Evolutionary conservation across 2,888 invertebrate genomes (phyloP), one percentile per base, ranked within the genome.

Genomic region (Cantharis nigra): DNA sequence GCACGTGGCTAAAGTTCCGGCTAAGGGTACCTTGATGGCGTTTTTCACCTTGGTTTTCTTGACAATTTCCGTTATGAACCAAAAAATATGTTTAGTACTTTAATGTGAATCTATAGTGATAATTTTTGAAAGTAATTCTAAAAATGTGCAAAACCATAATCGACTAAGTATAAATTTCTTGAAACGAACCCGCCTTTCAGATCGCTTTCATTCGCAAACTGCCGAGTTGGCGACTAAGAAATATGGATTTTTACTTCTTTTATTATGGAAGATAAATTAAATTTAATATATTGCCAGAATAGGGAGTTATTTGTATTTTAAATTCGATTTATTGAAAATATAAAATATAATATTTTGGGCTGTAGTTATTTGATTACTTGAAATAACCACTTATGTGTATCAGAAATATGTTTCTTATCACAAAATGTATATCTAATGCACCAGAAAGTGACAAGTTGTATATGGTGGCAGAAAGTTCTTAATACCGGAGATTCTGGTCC

Each of bases 381-480:
- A 11, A 20, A 67, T 49, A 7, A 7, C 49, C n/a, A 49, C 49
- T 49, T n/a, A 49, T 49, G 49, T 7, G n/a, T 49, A 49, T n/a
- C 49, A 49, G n/a, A 49, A 49, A 49, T 49, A 49, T 49, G 49
- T n/a, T 49, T 49, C 2, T 49, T 49, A 62, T 71, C 70, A 71
- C 33, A n/a, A 63, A 30, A 74, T 74, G 74, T 74, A 70, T 74
- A 74, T 69, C 74, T 63, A 74, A 74, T 74, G 70, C 74, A 74
- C 63, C 74, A 74, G 74, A 70, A 74, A 69, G 33, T 74, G 70
- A 63, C 63, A 63, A 73, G 76, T 76, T 74, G 73, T 76, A 76
- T 79, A 72, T 77, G 71, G 72, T 74, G 77, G 70, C 77, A 75
- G 79, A 79, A 79, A 79, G 79, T 79, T 74, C 71, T 79, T 79